phyloP scores from a whole-genome alignment of 2,113 vertebrate species.

The Lethenteron camtschaticum region DNA sequence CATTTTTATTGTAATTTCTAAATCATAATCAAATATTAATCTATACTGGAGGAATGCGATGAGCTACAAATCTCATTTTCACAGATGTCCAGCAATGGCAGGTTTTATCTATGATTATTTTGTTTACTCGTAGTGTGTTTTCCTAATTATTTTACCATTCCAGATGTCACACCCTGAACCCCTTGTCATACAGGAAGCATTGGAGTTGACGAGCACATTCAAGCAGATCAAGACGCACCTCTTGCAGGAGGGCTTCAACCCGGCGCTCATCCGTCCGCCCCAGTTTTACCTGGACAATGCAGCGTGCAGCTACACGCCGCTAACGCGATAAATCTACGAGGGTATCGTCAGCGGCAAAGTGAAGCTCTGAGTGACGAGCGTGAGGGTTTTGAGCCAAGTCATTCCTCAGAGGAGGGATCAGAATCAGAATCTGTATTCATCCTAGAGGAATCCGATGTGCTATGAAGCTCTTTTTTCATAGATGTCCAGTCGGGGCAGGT shows the following conservation, averaged over 20 bases:
- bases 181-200: constrained; percentile 18
- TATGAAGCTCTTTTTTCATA: too few relatives aligned
- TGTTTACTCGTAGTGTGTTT: constrained; percentile 12
- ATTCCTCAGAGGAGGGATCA: too few relatives aligned
- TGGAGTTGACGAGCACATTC: constrained; percentile 39
- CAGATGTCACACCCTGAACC: too few relatives aligned
- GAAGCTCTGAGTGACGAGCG: constrained; percentile 24
- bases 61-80: neutral
- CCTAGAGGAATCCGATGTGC: too few relatives aligned
- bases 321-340: constrained; percentile 36
- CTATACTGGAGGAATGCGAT: neutral
- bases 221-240: constrained; percentile 46
- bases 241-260: constrained; percentile 39
- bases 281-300: constrained; percentile 40
- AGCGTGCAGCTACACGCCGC: constrained; percentile 26
- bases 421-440: too few relatives aligned
- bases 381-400: too few relatives aligned
- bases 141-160: neutral
- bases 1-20: too few relatives aligned
- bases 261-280: constrained; percentile 21
- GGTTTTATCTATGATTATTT: neutral
- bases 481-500: too few relatives aligned
- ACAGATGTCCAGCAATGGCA: neutral
- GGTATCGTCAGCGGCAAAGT: constrained; percentile 21
- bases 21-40: too few relatives aligned